Conservation (phyloP, 2,113 vertebrate species). For the Neoarius graeffei region DNA sequence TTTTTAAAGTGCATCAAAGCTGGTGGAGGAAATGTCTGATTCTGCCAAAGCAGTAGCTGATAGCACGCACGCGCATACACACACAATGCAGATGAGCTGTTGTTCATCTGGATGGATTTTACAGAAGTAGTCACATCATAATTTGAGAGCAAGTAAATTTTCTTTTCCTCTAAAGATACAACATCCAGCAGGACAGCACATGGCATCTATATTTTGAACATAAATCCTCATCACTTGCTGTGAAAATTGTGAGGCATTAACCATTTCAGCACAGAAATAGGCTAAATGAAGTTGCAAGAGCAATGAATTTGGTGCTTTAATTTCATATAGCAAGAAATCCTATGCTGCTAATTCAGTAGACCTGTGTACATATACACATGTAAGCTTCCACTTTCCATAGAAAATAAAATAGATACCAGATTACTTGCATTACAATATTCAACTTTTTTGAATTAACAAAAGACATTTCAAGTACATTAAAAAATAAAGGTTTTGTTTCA, state of each 20-base stretch:
- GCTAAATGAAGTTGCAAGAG: slow-evolving; percentile 22
- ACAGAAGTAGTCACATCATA: slow-evolving; percentile 31
- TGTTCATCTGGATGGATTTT: slow-evolving; percentile 20
- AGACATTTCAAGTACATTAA: slow-evolving; percentile 49
- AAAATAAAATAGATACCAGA: slow-evolving; percentile 56
- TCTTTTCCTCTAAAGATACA: neutral
- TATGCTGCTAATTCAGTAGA: slow-evolving; percentile 31
- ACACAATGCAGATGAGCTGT: slow-evolving; percentile 9
- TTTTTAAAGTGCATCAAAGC: slow-evolving; percentile 32
- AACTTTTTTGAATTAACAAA: slow-evolving; percentile 33
- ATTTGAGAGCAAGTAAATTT: slow-evolving; percentile 23
- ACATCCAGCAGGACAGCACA: neutral
- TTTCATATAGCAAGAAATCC: slow-evolving; percentile 30
- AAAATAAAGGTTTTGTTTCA: slow-evolving; percentile 60
- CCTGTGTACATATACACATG: slow-evolving; percentile 31
- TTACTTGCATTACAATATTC: slow-evolving; percentile 37
- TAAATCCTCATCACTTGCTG: neutral
- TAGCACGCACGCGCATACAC: neutral
- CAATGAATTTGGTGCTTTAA: slow-evolving; percentile 31
- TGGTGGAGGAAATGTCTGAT: slow-evolving; percentile 24
- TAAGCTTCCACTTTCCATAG: slow-evolving; percentile 36
- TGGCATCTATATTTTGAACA: slow-evolving; percentile 6
- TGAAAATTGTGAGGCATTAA: neutral
- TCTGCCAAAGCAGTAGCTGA: neutral
- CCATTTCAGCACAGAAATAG: neutral